A percentile compares a stretch with the other conserved stretches of the same genome.
phyloP scores from a whole-genome alignment of 2,113 vertebrate genomes.

The Psilopsiagon aymara region DNA sequence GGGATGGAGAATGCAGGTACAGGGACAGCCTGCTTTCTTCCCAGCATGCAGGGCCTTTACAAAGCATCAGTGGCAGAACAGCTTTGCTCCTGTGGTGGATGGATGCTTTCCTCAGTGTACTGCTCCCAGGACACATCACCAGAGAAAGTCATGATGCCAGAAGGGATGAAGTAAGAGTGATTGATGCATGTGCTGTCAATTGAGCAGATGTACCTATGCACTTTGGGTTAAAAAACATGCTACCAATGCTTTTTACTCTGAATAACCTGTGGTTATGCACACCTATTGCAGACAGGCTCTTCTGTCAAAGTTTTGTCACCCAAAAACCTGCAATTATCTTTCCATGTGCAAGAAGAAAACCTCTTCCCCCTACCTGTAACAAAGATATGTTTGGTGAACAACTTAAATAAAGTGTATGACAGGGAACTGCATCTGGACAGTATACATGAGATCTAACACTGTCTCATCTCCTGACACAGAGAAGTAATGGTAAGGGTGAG shows the following conservation, averaged over 20 bases:
- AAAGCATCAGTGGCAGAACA: not conserved
- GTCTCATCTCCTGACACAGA: not conserved
- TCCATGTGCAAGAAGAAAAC: rapidly evolving
- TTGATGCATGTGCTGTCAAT: not conserved
- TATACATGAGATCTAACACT: not conserved
- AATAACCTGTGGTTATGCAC: not conserved
- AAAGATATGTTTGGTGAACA: not conserved
- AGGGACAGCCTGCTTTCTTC: not conserved
- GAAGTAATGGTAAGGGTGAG: not conserved
- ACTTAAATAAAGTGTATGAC: not conserved
- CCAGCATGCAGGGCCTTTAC: rapidly evolving
- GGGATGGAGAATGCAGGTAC: not conserved
- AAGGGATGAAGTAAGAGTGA: not conserved
- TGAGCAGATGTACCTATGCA: not conserved
- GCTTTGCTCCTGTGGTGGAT: not conserved
- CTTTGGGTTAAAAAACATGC: not conserved
- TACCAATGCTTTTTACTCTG: not conserved
- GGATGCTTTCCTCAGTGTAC: not conserved
- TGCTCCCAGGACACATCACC: not conserved
- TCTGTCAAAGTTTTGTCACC: not conserved
- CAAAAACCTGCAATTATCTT: not conserved
- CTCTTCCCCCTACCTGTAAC: not conserved
- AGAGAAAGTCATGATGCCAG: not conserved
- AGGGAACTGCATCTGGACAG: not conserved
- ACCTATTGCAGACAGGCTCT: not conserved